Evolutionary conservation across 2,797 vertebrate genomes (phyloP), one percentile per base, ranked within the genome.

Genomic region (Eulemur mongoz): DNA sequence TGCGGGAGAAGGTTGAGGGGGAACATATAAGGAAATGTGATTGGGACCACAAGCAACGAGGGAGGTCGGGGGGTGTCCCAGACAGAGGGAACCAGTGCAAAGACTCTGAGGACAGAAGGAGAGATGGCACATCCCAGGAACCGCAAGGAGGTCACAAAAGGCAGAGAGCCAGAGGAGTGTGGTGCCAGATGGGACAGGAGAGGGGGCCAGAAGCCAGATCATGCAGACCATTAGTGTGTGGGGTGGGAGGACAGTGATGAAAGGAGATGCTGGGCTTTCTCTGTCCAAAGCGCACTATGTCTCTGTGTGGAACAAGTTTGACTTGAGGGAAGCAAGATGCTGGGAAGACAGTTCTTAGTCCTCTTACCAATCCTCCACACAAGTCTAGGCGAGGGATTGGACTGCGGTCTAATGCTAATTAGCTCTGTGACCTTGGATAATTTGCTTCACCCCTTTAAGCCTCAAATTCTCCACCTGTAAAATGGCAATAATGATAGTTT

Each of bases 401-500:
- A 61, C 54, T 20, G 0, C 22, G 20, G 65, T 87, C 92, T 67
- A 81, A 86, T 4, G 23, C 80, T 93, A 94, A 97, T 89, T 92
- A 96, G 90, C 78, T 69, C 3, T 82, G 52, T 95, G 93, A 95
- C 69, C 93, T 86, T 91, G 79, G 89, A 73, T 93, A 96, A 95
- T 97, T 96, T 94, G 85, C 73, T 95, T 95, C 67, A 93, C 91
- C 91, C 57, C 67, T 89, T 86, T 95, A 97, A 97, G 92, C 81
- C 88, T 96, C 93, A 97, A 92, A 95, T 97, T 91, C 88, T 81
- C n/a, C 54, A 96, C 92, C 95, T 97, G 72, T 93, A 95, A 90
- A 97, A 98, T 85, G 90, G 90, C 81, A 97, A 94, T 96, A 96
- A 96, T 96, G 75, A 94, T 92, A 95, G 95, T 85, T 95, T 94